Conservation (phyloP, 2,888 invertebrate species). For the Helleia helle region DNA sequence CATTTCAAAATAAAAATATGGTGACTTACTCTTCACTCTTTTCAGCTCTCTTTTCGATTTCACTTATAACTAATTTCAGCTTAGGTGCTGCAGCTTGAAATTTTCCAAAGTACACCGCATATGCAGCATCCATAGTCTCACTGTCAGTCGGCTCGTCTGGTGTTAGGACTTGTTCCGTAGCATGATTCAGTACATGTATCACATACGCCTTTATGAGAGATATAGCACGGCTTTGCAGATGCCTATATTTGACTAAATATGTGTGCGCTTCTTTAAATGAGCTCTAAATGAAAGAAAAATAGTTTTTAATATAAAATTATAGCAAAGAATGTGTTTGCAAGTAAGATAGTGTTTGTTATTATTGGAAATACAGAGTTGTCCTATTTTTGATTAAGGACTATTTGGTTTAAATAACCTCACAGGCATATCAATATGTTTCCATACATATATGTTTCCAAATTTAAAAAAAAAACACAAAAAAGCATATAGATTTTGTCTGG, state of each 20-base stretch:
- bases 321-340: too few species aligned
- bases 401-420: too few species aligned
- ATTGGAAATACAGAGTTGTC: too few species aligned
- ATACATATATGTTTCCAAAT: too few species aligned
- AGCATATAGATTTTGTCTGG: too few species aligned
- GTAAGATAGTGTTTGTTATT: too few species aligned
- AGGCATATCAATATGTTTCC: too few species aligned
- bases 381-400: too few species aligned
- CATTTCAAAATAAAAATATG: too few species aligned
- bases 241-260: slow-evolving; percentile 88
- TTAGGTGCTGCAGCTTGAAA: slow-evolving; percentile 94
- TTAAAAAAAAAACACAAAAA: too few species aligned
- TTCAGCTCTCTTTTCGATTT: slow-evolving; percentile 85
- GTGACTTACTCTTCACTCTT: slow-evolving; percentile 81
- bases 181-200: slow-evolving; percentile 81
- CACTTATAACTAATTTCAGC: slow-evolving; percentile 84
- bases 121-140: slow-evolving; percentile 77
- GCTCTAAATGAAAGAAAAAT: slow-evolving; percentile 65
- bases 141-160: slow-evolving; percentile 44
- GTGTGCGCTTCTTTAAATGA: slow-evolving; percentile 89
- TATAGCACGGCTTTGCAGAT: slow-evolving; percentile 86
- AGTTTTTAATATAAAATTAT: too few species aligned
- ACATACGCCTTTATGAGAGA: slow-evolving; percentile 86
- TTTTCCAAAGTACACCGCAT: slow-evolving; percentile 93
- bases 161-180: slow-evolving; percentile 82